Conservation (phyloP, 2,888 invertebrate species). For the Aporophyla lueneburgensis region DNA sequence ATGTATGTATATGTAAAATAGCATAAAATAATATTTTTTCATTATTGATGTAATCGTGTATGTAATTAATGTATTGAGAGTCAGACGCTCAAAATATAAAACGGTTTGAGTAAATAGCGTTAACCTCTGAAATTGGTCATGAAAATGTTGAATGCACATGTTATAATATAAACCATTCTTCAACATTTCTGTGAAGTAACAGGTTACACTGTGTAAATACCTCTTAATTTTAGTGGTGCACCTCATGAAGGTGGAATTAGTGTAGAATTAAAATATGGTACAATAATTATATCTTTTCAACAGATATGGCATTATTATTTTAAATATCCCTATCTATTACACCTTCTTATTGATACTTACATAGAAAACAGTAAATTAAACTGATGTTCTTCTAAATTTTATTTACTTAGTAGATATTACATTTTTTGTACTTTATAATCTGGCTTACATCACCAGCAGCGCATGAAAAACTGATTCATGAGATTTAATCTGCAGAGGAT, state of each 20-base stretch:
- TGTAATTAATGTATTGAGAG: constrained; percentile 48
- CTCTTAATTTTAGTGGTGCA: constrained; percentile 64
- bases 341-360: neutral
- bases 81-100: constrained; percentile 57
- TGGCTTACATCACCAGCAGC: neutral
- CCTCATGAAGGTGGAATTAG: constrained; percentile 63
- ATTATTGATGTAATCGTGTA: constrained; percentile 57
- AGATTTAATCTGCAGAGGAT: neutral
- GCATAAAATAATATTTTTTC: constrained; percentile 66
- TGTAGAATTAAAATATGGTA: constrained; percentile 72
- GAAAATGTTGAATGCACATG: constrained; percentile 56
- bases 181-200: constrained; percentile 58
- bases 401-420: neutral
- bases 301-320: constrained; percentile 52
- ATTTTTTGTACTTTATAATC: constrained; percentile 6
- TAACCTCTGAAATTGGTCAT: constrained; percentile 28
- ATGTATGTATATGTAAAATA: constrained; percentile 56
- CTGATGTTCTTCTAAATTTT: constrained; percentile 7
- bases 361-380: constrained; percentile 26
- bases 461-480: neutral
- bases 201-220: constrained; percentile 65
- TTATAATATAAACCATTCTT: constrained; percentile 31
- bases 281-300: constrained; percentile 75
- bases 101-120: constrained; percentile 48
- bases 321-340: neutral